Evolutionary conservation across 2,888 invertebrate species (phyloP).

Genomic region (Dasysyrphus tricinctus): DNA sequence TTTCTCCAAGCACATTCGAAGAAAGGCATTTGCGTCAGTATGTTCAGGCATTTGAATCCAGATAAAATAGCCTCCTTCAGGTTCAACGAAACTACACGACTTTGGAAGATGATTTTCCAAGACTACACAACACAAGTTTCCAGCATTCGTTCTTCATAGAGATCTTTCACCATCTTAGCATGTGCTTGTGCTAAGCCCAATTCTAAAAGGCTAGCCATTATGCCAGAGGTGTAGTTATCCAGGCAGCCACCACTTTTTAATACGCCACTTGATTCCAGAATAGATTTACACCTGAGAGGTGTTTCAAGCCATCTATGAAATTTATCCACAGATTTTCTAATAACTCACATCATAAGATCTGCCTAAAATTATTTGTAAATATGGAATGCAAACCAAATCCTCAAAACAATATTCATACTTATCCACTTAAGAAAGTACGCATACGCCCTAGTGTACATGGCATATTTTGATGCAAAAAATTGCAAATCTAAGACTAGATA

Average conservation of each 20-base stretch:
- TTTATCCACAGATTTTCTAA: no score
- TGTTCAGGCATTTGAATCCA: conserved; percentile 85
- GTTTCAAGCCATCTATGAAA: no score
- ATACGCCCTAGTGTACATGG: no score
- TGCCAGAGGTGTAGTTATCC: conserved; percentile 85
- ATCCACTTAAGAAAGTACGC: no score
- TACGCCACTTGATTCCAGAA: no score
- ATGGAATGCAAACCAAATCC: no score
- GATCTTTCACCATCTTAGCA: conserved; percentile 81
- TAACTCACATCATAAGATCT: no score
- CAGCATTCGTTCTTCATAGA: conserved; percentile 84
- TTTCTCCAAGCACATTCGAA: conserved; percentile 82
- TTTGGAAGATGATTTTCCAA: conserved; percentile 83
- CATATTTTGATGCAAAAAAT: no score
- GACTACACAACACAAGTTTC: conserved; percentile 82
- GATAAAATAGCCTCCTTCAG: conserved; percentile 86
- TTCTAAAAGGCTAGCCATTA: conserved; percentile 85
- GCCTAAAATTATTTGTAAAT: no score
- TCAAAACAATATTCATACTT: no score
- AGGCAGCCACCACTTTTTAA: conserved; percentile 86
- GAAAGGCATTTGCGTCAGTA: conserved; percentile 82
- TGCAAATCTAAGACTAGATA: no score
- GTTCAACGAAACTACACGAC: conserved; percentile 82
- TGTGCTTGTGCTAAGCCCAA: conserved; percentile 84
- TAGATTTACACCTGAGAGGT: no score